phyloP scores from a whole-genome alignment of 2,888 invertebrate genomes.

The Drosophila mayaguana region DNA sequence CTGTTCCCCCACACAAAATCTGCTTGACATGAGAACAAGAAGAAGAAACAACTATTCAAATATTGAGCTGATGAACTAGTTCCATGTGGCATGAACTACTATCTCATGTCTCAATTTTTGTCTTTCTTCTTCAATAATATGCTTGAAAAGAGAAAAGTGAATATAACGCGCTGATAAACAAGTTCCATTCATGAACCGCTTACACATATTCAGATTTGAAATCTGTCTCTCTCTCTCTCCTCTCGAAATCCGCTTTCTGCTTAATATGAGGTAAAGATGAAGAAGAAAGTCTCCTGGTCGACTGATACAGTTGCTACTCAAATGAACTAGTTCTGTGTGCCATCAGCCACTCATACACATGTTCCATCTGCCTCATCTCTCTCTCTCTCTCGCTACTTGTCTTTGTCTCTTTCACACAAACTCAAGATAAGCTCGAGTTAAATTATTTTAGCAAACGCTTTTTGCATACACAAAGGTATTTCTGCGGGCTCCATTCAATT shows the following conservation, averaged over 20 bases:
- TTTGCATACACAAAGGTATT: slow-evolving; percentile 29
- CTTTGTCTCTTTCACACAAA: not conserved
- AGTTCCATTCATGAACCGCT: not conserved
- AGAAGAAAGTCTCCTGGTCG: not conserved
- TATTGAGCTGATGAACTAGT: not conserved
- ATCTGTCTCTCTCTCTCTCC: not conserved
- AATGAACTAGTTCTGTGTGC: not conserved
- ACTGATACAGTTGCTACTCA: not conserved
- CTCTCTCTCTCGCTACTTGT: not conserved
- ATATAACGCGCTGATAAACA: not conserved
- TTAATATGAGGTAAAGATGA: not conserved
- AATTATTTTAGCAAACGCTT: slow-evolving; percentile 15
- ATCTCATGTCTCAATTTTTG: too few relatives aligned
- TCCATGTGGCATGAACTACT: not conserved
- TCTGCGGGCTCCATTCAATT: slow-evolving; percentile 39
- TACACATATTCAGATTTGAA: too few relatives aligned
- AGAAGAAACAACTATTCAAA: too few relatives aligned
- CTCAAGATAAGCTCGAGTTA: slow-evolving; percentile 15
- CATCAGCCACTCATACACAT: not conserved
- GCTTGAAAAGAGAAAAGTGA: too few relatives aligned
- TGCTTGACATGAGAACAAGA: too few relatives aligned
- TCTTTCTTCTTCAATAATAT: not conserved
- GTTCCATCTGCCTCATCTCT: not conserved
- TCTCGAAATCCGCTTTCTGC: not conserved
- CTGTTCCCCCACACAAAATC: not conserved